phyloP scores from a whole-genome alignment of 1,140 invertebrate genomes.

The Andricus grossulariae region DNA sequence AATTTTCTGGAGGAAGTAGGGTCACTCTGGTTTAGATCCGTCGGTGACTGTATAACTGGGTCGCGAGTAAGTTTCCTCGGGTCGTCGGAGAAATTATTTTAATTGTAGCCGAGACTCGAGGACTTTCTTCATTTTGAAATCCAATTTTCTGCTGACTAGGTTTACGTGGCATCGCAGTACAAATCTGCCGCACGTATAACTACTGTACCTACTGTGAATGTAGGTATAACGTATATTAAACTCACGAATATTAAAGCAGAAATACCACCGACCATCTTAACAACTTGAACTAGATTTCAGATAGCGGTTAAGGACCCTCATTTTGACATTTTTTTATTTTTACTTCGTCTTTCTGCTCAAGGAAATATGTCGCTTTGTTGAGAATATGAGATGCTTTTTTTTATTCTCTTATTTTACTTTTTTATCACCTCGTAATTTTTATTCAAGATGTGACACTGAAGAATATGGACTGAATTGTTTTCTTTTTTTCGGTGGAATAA shows the following conservation, averaged over 20 bases:
- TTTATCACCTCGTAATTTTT: conserved; percentile 21
- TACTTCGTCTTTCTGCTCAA: neutral
- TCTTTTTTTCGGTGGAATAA: neutral
- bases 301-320: conserved; percentile 10
- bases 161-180: conserved; percentile 34
- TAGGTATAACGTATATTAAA: neutral
- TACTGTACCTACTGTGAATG: conserved; percentile 9
- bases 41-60: neutral
- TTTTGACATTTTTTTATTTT: conserved; percentile 5
- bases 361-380: neutral
- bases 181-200: conserved; percentile 27
- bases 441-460: neutral
- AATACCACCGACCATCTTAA: conserved; percentile 20
- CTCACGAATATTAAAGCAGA: neutral
- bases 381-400: neutral
- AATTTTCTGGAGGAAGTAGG: neutral
- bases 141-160: conserved; percentile 36
- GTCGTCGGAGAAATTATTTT: conserved; percentile 35
- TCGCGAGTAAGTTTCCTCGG: conserved; percentile 23
- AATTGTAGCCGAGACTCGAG: conserved; percentile 30
- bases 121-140: conserved; percentile 32
- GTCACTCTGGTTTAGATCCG: neutral
- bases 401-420: neutral
- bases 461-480: neutral
- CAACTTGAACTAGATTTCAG: conserved; percentile 18